phyloP scores from a whole-genome alignment of 1,140 invertebrate species.

The Drosophila kikkawai region DNA sequence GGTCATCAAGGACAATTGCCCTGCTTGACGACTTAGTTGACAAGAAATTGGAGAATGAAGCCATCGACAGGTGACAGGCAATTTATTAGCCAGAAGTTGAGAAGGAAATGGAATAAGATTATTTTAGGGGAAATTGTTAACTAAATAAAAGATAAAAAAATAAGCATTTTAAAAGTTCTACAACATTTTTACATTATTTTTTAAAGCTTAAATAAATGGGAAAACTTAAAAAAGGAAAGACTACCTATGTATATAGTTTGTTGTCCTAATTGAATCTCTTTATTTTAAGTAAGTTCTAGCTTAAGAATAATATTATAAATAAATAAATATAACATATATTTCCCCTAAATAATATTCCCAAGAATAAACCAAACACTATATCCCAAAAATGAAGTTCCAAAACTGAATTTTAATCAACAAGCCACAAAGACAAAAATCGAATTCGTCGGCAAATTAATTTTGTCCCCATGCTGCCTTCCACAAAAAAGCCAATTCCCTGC shows the following conservation, averaged over 20 bases:
- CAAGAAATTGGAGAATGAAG: constrained; percentile 53
- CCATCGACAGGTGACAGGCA: constrained; percentile 52
- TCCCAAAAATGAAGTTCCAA: constrained; percentile 3
- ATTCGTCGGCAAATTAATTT: constrained; percentile 36
- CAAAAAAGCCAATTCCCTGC: constrained; percentile 31
- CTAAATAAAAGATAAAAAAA: neutral
- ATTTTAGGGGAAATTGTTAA: neutral
- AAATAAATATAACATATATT: neutral
- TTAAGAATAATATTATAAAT: neutral
- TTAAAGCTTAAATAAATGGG: too few species aligned
- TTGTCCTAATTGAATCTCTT: neutral
- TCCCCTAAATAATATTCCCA: neutral
- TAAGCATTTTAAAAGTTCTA: too few species aligned
- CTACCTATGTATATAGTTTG: neutral
- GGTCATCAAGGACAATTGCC: constrained; percentile 46
- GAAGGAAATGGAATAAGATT: neutral
- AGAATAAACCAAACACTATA: neutral
- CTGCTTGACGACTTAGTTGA: constrained; percentile 32
- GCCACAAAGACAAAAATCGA: constrained; percentile 26
- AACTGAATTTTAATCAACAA: constrained; percentile 23
- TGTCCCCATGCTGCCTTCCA: neutral
- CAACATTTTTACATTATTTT: neutral
- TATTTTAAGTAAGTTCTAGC: neutral
- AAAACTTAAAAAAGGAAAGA: neutral
- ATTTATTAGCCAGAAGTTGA: constrained; percentile 31